Evolutionary conservation across 2,797 vertebrate species (phyloP).

Genomic region (Megaceryle alcyon): DNA sequence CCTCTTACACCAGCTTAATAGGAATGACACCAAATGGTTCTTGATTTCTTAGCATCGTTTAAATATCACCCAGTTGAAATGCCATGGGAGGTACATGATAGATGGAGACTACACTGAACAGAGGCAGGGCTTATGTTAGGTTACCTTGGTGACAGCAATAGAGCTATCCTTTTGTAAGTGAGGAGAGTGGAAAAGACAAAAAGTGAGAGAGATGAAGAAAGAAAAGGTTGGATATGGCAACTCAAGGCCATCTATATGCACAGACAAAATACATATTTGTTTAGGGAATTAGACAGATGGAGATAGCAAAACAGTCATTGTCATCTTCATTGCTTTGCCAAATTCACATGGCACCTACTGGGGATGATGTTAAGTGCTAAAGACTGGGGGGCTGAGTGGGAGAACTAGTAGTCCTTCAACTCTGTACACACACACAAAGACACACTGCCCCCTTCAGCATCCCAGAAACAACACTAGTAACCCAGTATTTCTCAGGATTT

Average conservation of each 20-base stretch:
- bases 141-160: not conserved
- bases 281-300: not conserved
- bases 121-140: not conserved
- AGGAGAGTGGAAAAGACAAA: not conserved
- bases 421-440: not conserved
- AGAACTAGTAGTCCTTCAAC: not conserved
- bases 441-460: not conserved
- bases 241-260: not conserved
- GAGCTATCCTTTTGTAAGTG: not conserved
- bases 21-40: constrained; percentile 34
- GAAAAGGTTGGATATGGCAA: not conserved
- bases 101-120: not conserved
- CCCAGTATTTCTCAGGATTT: not conserved
- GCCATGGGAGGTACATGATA: not conserved
- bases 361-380: not conserved
- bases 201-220: not conserved
- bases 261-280: not conserved
- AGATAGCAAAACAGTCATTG: not conserved
- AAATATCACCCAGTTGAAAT: constrained; percentile 28
- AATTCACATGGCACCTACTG: not conserved
- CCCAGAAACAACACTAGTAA: not conserved
- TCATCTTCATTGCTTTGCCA: not conserved
- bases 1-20: constrained; percentile 25
- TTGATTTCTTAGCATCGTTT: constrained; percentile 46
- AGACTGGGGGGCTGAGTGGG: fast-evolving